Conservation (phyloP, 2,113 vertebrate species). For the Propithecus coquereli region DNA sequence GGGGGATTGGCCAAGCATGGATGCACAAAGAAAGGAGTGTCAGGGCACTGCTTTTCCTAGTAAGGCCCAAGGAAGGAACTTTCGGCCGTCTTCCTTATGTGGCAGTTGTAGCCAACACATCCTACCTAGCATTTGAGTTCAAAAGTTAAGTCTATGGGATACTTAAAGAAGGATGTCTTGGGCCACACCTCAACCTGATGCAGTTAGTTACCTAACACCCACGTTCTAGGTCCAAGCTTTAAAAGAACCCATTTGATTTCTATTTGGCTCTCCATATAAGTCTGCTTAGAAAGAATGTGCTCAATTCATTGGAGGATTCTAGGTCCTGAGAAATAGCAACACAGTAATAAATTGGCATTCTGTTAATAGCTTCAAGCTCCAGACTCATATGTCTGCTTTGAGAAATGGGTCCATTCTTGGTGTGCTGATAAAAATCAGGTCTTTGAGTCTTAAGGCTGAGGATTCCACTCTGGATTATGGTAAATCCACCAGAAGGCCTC, state of each 20-base stretch:
- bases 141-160: background rate
- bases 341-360: background rate
- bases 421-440: background rate
- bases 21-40: background rate
- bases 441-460: background rate
- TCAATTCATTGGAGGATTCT: background rate
- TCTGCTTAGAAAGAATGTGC: background rate
- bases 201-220: background rate
- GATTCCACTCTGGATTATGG: background rate
- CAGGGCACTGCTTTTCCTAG: background rate
- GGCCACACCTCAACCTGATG: background rate
- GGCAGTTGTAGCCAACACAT: background rate
- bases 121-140: background rate
- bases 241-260: background rate
- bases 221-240: background rate
- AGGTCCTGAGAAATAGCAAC: background rate
- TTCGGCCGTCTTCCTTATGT: background rate
- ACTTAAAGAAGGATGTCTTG: background rate
- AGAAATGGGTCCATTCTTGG: background rate
- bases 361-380: background rate
- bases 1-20: background rate
- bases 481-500: background rate
- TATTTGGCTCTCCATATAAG: background rate
- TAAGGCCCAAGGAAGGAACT: background rate
- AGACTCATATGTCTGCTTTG: background rate